Evolutionary conservation across 30 jellyfish, hydroid and myxozoan genomes (phyloP).

Genomic region (Cassiopea xamachana): DNA sequence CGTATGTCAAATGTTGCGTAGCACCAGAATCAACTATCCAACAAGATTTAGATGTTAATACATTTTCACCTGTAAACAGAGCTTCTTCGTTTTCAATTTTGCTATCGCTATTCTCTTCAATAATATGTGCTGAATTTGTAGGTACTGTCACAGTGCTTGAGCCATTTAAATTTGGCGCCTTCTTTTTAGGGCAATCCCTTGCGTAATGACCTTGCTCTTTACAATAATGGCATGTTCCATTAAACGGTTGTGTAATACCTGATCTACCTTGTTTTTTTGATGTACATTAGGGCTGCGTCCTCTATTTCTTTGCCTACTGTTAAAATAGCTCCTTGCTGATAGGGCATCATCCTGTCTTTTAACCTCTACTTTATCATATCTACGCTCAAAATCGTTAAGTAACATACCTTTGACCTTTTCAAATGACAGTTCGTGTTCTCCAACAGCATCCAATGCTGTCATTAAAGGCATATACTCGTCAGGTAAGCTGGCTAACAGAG

Average conservation of each 20-base stretch:
- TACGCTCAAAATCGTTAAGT: constrained; percentile 24
- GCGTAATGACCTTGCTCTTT: constrained; percentile 50
- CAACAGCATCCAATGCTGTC: constrained; percentile 71
- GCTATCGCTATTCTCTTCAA: constrained; percentile 20
- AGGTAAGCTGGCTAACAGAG: constrained; percentile 57
- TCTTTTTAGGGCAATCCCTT: constrained; percentile 57
- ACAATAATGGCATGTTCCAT: constrained; percentile 64
- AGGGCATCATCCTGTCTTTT: constrained; percentile 22
- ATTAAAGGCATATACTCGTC: constrained; percentile 52
- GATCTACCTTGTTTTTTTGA: not conserved
- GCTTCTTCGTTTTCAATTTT: constrained; percentile 19
- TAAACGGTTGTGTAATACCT: not conserved
- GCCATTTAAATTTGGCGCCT: constrained; percentile 4
- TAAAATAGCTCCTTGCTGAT: constrained; percentile 8
- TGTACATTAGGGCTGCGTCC: not conserved
- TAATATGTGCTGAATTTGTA: constrained; percentile 25
- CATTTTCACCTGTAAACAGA: constrained; percentile 27
- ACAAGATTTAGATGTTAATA: not conserved
- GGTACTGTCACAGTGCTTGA: not conserved
- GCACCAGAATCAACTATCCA: constrained; percentile 59
- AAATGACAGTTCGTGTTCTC: constrained; percentile 23
- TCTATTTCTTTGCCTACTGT: constrained; percentile 5
- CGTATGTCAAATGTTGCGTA: constrained; percentile 41
- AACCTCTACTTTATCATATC: constrained; percentile 5
- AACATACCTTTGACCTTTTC: constrained; percentile 47